phyloP scores from a whole-genome alignment of 2,797 vertebrate genomes.

The Prionace glauca region DNA sequence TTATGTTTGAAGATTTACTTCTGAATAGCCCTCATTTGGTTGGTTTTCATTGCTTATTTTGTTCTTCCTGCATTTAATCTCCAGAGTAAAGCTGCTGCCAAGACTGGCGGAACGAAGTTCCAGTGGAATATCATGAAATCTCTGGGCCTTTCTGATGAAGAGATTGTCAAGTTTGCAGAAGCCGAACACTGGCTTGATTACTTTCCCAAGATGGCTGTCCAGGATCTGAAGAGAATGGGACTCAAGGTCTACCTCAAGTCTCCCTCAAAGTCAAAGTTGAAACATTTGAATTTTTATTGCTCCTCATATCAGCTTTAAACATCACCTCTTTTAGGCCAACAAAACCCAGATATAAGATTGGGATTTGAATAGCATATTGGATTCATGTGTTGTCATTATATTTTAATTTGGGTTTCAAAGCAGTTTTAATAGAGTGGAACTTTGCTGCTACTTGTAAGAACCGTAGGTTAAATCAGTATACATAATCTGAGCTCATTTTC shows the following conservation, averaged over 20 bases:
- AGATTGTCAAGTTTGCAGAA: conserved; percentile 76
- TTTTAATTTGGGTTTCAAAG: not conserved
- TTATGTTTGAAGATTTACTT: not conserved
- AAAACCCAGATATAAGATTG: not conserved
- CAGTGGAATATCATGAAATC: conserved; percentile 97
- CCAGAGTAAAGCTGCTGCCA: conserved; percentile 91
- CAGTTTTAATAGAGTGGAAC: not conserved
- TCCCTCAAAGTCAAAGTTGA: not conserved
- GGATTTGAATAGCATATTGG: not conserved
- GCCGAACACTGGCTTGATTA: conserved; percentile 94
- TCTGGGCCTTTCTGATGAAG: conserved; percentile 75
- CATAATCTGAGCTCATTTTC: not conserved
- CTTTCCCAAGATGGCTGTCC: conserved; percentile 83
- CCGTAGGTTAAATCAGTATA: not conserved
- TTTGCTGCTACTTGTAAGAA: not conserved
- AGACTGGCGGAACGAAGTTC: conserved; percentile 74
- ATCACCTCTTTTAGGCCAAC: too few relatives aligned
- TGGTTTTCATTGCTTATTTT: not conserved
- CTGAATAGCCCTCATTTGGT: not conserved
- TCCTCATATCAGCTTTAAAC: not conserved
- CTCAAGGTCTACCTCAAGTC: conserved; percentile 67
- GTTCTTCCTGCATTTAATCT: conserved; percentile 35
- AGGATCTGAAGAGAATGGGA: conserved; percentile 87
- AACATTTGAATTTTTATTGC: not conserved
- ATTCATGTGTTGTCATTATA: not conserved